Percentiles rank a stretch among this genome's conserved stretches.
Evolutionary conservation across 2,113 vertebrate genomes (phyloP).

Genomic region (Peromyscus leucopus): DNA sequence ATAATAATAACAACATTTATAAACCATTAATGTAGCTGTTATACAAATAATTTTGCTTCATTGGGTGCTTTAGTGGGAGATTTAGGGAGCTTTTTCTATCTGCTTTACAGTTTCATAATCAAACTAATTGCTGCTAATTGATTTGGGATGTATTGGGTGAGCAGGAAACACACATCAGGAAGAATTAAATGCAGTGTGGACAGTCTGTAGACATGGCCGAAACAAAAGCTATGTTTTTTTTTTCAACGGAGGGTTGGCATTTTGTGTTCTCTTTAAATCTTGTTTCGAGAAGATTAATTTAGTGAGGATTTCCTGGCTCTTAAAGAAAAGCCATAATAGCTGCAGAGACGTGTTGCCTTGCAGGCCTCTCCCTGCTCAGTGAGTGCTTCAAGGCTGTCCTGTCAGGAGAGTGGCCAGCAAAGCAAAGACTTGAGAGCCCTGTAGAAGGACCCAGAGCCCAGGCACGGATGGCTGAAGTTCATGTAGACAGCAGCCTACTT

Average conservation of each 20-base stretch:
- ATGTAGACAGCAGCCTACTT: background rate
- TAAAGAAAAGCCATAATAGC: background rate
- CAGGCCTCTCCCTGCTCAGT: background rate
- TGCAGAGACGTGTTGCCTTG: background rate
- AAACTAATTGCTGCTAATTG: constrained; percentile 17
- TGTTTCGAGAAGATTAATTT: background rate
- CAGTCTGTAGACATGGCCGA: background rate
- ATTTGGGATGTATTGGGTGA: background rate
- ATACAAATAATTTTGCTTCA: background rate
- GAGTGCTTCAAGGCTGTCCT: background rate
- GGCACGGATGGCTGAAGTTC: background rate
- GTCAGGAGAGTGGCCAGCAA: background rate
- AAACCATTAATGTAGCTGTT: background rate
- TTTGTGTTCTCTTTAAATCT: background rate
- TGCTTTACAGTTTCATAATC: constrained; percentile 55
- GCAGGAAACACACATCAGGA: background rate
- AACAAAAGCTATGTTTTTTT: background rate
- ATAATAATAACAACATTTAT: background rate
- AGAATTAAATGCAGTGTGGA: background rate
- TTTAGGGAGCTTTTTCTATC: constrained; percentile 43
- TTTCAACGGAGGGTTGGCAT: background rate
- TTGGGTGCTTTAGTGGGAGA: constrained; percentile 37
- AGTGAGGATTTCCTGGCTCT: background rate
- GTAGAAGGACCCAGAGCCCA: background rate
- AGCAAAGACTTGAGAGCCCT: background rate